Percentiles rank a stretch among this genome's conserved stretches.
These are phyloP conservation scores for Acestrorhynchus altus DNA, from an alignment of 2,797 vertebrate species.

Conservation along the genomic window DNA sequence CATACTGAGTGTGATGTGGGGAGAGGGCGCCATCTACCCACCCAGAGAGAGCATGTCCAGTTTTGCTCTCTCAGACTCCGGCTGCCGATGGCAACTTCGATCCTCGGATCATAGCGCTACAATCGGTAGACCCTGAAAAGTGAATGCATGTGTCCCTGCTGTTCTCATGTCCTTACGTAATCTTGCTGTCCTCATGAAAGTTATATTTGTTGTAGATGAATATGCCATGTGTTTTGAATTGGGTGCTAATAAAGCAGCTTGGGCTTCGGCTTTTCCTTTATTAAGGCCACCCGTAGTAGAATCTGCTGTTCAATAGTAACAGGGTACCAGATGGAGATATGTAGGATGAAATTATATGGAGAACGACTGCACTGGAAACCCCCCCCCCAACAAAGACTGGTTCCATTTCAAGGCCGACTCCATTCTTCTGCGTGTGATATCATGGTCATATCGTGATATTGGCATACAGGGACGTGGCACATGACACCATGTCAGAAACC, in stretches of 20 bases:
- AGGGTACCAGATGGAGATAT: conserved; percentile 74
- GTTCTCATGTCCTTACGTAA: not conserved
- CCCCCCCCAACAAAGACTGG: conserved; percentile 69
- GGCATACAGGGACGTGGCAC: conserved; percentile 64
- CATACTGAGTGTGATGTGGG: too few relatives aligned
- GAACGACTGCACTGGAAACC: conserved; percentile 76
- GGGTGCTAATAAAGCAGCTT: conserved; percentile 21
- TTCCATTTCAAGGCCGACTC: conserved; percentile 68
- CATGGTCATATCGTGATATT: conserved; percentile 60
- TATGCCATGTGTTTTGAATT: conserved; percentile 26
- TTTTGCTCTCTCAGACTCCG: too few relatives aligned
- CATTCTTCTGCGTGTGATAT: conserved; percentile 62
- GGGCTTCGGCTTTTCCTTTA: conserved; percentile 10
- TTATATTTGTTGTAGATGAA: conserved; percentile 2
- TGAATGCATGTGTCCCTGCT: not conserved
- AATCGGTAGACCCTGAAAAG: too few relatives aligned
- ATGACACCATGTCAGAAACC: conserved; percentile 51
- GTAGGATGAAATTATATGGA: conserved; percentile 76
- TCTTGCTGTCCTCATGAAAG: not conserved
- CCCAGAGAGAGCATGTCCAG: too few relatives aligned
- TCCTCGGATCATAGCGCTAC: too few relatives aligned
- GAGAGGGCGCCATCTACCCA: too few relatives aligned
- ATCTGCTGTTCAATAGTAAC: conserved; percentile 44
- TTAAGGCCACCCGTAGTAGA: conserved; percentile 6
- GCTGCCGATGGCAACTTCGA: too few relatives aligned